Percentiles rank a stretch among this genome's conserved stretches.
These are phyloP conservation scores for Leucoraja erinaceus DNA, from an alignment of 2,113 vertebrate species.

Conservation along the genomic window DNA sequence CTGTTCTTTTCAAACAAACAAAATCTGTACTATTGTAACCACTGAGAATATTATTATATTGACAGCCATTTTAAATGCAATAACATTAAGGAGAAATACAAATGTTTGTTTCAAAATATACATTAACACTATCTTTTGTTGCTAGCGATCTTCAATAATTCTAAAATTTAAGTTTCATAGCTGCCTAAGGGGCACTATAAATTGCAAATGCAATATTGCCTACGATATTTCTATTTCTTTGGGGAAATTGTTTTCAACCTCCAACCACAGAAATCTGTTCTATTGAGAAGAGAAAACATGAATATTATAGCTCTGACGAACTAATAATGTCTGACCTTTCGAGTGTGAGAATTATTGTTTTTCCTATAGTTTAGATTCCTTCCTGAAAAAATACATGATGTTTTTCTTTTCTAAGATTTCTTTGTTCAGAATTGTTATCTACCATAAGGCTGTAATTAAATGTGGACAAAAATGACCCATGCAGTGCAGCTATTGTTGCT, in stretches of 20 bases:
- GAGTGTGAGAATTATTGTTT: background rate
- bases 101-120: conserved; percentile 17
- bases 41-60: background rate
- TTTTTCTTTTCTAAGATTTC: background rate
- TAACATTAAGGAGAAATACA: conserved; percentile 20
- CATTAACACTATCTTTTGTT: background rate
- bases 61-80: background rate
- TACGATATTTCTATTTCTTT: conserved; percentile 11
- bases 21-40: background rate
- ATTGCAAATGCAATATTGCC: conserved; percentile 5
- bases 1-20: background rate
- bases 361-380: background rate
- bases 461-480: too few relatives aligned
- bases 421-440: too few relatives aligned
- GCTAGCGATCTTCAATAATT: background rate
- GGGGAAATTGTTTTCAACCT: conserved; percentile 23
- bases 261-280: background rate
- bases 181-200: background rate
- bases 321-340: background rate
- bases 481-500: too few relatives aligned
- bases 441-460: too few relatives aligned
- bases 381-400: background rate
- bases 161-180: conserved; percentile 20
- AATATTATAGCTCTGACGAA: background rate
- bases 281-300: background rate